phyloP scores from a whole-genome alignment of 2,113 vertebrate genomes.

The Actenoides hombroni region DNA sequence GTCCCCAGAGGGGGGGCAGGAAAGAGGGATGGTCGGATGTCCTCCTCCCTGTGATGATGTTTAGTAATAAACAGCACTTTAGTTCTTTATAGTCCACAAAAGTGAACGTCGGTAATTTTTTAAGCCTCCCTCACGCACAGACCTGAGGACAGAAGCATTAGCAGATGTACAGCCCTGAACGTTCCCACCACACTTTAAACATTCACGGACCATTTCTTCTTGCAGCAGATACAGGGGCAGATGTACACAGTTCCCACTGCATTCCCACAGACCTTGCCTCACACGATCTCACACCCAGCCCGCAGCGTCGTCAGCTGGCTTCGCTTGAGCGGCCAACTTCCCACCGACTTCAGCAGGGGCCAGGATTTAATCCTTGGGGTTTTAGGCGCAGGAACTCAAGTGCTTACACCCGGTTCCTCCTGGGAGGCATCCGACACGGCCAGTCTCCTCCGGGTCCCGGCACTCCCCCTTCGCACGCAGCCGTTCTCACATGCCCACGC shows the following conservation, averaged over 20 bases:
- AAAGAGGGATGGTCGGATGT: neutral
- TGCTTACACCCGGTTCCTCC: neutral
- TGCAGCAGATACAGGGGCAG: neutral
- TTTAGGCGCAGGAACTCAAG: neutral
- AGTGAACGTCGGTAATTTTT: neutral
- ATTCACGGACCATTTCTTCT: neutral
- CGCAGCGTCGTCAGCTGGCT: neutral
- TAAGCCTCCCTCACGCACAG: neutral
- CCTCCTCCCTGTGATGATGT: neutral
- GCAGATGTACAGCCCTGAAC: neutral
- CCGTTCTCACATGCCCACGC: neutral
- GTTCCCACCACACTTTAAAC: neutral
- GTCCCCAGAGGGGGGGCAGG: neutral
- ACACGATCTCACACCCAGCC: neutral
- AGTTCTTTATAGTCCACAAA: neutral
- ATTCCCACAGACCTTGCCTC: neutral
- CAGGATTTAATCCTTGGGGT: neutral
- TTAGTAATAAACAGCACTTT: neutral
- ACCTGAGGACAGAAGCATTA: neutral
- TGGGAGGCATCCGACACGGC: neutral
- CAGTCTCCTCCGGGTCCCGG: neutral
- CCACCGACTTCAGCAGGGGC: neutral
- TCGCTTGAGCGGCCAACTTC: neutral
- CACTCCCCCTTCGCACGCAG: neutral
- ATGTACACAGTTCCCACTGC: rapidly evolving